Evolutionary conservation across 2,113 vertebrate species (phyloP).

Genomic region (Gymnarchus niloticus): DNA sequence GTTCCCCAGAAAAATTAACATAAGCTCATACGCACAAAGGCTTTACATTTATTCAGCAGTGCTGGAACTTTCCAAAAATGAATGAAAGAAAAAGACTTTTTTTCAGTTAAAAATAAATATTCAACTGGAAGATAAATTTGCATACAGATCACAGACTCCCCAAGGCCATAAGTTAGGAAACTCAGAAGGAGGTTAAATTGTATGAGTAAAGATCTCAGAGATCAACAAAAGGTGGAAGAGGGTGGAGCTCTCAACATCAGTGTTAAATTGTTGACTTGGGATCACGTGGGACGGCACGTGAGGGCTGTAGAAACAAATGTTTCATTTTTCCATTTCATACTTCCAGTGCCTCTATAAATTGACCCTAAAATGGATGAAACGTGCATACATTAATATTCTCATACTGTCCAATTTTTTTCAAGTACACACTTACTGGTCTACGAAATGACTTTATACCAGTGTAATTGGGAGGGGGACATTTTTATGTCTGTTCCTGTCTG

Average conservation of each 20-base stretch:
- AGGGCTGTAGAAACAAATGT: not conserved
- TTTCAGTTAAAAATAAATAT: not conserved
- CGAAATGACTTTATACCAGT: conserved; percentile 5
- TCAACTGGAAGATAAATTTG: not conserved
- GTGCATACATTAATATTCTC: not conserved
- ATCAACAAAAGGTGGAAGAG: not conserved
- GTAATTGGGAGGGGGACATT: conserved; percentile 1
- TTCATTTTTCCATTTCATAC: not conserved
- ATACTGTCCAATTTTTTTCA: not conserved
- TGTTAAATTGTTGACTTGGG: not conserved
- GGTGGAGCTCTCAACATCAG: not conserved
- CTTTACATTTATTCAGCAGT: not conserved
- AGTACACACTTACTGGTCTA: not conserved
- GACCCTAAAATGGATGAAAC: conserved; percentile 5
- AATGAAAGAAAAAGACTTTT: too few species aligned
- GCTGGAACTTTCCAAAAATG: not conserved
- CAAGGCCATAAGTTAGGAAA: not conserved
- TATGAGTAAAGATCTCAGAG: not conserved
- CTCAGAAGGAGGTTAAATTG: not conserved
- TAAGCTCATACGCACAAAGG: not conserved
- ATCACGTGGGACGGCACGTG: not conserved
- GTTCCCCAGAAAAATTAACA: not conserved
- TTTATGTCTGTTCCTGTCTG: not conserved
- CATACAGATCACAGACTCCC: not conserved
- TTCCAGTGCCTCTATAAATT: not conserved